Evolutionary conservation across 2,113 vertebrate genomes (phyloP).

Genomic region (Gallinago paraguaiae): DNA sequence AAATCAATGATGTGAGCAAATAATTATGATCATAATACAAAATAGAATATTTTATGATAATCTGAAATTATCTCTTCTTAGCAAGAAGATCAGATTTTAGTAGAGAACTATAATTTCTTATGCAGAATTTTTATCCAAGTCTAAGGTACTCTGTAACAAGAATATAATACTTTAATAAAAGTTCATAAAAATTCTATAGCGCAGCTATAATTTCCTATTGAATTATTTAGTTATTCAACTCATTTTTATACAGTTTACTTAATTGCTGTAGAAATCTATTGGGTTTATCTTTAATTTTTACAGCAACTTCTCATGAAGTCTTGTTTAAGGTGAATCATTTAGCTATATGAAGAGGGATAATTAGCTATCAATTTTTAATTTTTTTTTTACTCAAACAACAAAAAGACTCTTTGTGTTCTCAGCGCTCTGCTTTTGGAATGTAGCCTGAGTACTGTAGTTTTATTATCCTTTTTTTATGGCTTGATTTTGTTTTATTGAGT

Average conservation of each 20-base stretch:
- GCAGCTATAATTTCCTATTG: conserved; percentile 33
- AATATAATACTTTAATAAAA: conserved; percentile 33
- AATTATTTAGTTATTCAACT: conserved; percentile 49
- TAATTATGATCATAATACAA: not conserved
- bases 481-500: conserved; percentile 38
- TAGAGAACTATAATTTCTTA: not conserved
- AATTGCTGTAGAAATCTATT: conserved; percentile 16
- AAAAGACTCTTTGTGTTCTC: not conserved
- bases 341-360: not conserved
- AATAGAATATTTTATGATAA: not conserved
- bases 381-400: not conserved
- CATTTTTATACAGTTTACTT: conserved; percentile 23
- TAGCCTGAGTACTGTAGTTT: not conserved
- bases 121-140: not conserved
- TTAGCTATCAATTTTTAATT: not conserved
- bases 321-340: conserved; percentile 39
- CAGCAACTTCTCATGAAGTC: not conserved
- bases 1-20: not conserved
- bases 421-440: not conserved
- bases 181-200: conserved; percentile 47
- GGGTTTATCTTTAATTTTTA: conserved; percentile 23
- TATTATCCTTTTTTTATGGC: not conserved
- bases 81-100: not conserved
- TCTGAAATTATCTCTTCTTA: not conserved
- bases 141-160: not conserved